Base-by-base conservation (phyloP, 2,113 vertebrate species). In the Pitta sordida region DNA sequence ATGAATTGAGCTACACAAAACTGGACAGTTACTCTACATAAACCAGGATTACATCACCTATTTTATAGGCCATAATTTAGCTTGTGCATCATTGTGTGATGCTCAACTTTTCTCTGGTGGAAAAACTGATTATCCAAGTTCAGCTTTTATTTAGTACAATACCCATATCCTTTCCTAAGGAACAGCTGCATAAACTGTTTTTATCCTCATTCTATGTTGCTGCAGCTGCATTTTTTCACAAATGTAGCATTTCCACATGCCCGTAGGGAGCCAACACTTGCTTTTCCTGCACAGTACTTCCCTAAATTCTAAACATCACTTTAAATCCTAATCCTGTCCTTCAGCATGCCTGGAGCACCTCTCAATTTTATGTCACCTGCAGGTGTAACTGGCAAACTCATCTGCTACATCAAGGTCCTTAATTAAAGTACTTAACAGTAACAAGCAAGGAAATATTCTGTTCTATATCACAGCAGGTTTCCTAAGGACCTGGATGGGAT, bases 111-210 rank as follows among this genome's bases (percentile, higher is more conserved):
- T 89, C 87, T 82, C 29, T 22, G 21, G 27, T 16, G 32, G 48
- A 78, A 96, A 94, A 94, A 37, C 39, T 34, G 41, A 34, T 84
- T 62, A 89, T 68, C 80, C 23, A 18, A 5, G 4, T 23, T 79
- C 74, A 64, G 48, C 13, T 89, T 92, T 79, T 68, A 37, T 69
- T 49, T 36, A 65, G 23, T 29, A 52, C 18, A 63, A 84, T 27
- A 51, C 3, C 2, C 51, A 67, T 30, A 59, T 53, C 41, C 44
- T 67, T 83, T 83, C 68, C 29, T 59, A 73, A 53, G 18, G 13
- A 93, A 69, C 65, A 95, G 78, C 82, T 95, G 74, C 41, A 87
- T 36, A 76, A 73, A 13, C n/a, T 75, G 7, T 1, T 82, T 89
- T 87, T 65, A 64, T 64, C 30, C 32, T 75, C 74, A 60, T 79